These are phyloP conservation scores for Tragelaphus strepsiceros DNA, from an alignment of 2,113 vertebrate genomes.

Conservation along the genomic window DNA sequence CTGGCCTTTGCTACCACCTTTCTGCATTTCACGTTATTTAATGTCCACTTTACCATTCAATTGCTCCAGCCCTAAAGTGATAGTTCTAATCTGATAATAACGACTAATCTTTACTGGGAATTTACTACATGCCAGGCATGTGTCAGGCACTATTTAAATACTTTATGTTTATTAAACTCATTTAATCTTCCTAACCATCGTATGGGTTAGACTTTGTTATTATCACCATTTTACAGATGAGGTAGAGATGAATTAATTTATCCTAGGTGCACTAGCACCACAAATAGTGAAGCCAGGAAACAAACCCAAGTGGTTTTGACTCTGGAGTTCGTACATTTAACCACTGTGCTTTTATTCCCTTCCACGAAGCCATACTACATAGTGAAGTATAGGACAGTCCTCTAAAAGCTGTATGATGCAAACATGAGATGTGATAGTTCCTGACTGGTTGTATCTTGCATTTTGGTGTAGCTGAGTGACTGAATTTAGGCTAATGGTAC, in stretches of 20 bases:
- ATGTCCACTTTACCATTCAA: neutral
- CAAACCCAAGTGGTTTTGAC: neutral
- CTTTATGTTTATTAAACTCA: neutral
- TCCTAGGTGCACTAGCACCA: neutral
- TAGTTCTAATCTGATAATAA: neutral
- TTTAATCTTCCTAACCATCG: neutral
- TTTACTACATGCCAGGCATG: neutral
- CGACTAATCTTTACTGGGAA: neutral
- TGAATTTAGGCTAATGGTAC: neutral
- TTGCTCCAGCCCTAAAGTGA: neutral
- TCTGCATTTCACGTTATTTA: neutral
- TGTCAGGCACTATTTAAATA: neutral
- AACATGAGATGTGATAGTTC: neutral
- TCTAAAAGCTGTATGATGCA: neutral
- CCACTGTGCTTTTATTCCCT: neutral
- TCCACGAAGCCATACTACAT: neutral
- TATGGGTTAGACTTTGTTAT: neutral
- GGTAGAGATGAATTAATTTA: neutral
- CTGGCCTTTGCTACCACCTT: neutral
- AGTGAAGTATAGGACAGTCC: neutral
- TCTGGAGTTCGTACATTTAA: neutral
- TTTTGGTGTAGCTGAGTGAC: neutral
- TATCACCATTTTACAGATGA: neutral
- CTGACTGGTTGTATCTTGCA: neutral
- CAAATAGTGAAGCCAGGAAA: neutral